Conservation (phyloP, 2,888 invertebrate genomes). For the Macrophya annulata region DNA sequence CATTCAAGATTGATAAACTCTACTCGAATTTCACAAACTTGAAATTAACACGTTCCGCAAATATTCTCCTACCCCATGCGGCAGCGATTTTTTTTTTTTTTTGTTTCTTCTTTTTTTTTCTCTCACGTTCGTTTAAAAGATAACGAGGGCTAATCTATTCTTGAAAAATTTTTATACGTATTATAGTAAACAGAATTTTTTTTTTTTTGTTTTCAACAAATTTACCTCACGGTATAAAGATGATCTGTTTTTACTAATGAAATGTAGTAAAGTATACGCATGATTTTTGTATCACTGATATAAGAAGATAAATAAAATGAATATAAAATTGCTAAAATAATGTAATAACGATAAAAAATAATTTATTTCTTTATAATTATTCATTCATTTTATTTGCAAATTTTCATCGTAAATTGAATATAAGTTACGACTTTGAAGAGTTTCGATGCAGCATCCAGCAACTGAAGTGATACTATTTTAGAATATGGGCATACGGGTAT, state of each 20-base stretch:
- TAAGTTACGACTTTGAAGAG: not conserved
- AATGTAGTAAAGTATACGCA: too few relatives aligned
- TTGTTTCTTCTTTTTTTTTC: too few relatives aligned
- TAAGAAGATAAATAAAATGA: too few relatives aligned
- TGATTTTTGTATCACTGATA: too few relatives aligned
- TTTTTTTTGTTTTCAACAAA: not conserved
- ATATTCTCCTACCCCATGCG: not conserved
- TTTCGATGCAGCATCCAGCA: slow-evolving; percentile 30
- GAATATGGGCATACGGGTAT: slow-evolving; percentile 18
- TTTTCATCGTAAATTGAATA: not conserved
- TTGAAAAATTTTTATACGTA: not conserved
- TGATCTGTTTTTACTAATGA: too few relatives aligned
- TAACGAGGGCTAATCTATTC: not conserved
- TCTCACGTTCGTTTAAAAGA: not conserved
- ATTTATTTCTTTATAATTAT: not conserved
- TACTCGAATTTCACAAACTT: slow-evolving; percentile 5
- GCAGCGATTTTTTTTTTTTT: not conserved
- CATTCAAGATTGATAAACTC: not conserved
- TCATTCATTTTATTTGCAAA: not conserved
- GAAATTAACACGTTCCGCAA: not conserved
- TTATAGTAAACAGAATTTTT: not conserved
- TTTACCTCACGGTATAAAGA: not conserved
- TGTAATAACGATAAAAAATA: not conserved
- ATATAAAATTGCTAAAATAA: not conserved
- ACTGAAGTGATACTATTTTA: not conserved